Evolutionary conservation across 2,888 invertebrate genomes (phyloP), one percentile per base, ranked within the genome.

Genomic region (Andrena marginata): DNA sequence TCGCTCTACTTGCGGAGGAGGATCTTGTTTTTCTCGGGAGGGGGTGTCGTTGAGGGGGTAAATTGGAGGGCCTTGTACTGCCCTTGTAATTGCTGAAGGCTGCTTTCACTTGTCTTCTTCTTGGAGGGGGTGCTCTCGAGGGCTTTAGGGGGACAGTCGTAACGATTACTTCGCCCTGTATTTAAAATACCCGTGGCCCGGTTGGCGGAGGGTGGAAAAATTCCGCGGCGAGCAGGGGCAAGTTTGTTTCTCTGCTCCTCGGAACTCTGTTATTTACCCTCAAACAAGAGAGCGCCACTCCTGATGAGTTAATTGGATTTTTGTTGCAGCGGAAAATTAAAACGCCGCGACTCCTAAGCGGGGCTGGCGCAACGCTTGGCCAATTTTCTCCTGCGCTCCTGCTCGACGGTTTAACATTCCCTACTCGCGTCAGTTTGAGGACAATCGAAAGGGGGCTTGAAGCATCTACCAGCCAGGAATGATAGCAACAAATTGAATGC

Each of bases 251-350:
- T 42, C 51, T 49, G 42, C 56, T 64, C 31, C 60, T 35, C 63
- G 31, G 71, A 26, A 10, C 54, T 72, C 69, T 77, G 77, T 77
- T 67, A 71, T 71, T 77, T 71, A 35, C 26, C 29, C 8, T n/a
- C 62, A 48, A 62, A 77, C 65, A 54, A 51, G 79, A 23, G 56
- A 64, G 70, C 77, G 26, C 72, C 35, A 48, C 64, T 35, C 26
- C 49, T 72, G 77, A 77, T 31, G 62, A 62, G 62, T 80, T 77
- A 80, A 80, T 80, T 80, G 54, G 71, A 80, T 78, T 80, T 62
- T 67, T 71, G 62, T 71, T 63, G 67, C 48, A 26, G 49, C 26
- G 49, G 29, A 54, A 63, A 35, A 63, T 23, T 16, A 56, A 70
- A 63, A 42, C 10, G 20, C n/a, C 16, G 72, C n/a, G 26, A 54